Evolutionary conservation across 2,113 vertebrate genomes (phyloP), one percentile per base, ranked within the genome.

Genomic region (Platysternon megacephalum): DNA sequence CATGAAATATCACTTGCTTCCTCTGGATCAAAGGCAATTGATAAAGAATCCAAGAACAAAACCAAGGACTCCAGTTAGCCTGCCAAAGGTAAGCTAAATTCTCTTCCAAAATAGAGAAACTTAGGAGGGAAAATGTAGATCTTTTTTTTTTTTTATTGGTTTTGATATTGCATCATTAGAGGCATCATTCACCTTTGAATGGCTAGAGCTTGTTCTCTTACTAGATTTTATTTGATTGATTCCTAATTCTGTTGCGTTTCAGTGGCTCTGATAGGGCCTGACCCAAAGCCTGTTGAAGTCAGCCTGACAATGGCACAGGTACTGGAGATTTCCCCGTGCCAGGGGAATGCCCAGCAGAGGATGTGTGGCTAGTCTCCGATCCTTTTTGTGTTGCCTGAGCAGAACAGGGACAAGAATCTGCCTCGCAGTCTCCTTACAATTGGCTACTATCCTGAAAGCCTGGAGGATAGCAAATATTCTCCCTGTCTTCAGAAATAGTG

Each of bases 1-100:
- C 19, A 99, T 99, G 99, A 99, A 99, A 97, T 99, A 99, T 68
- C 99, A 99, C 95, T 98, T 99, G 91, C 98, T 99, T 93, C 99
- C 99, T n/a, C 98, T 99, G 84, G 99, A 99, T 97, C 99, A 99
- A 98, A 98, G 99, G 32, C 99, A 99, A 83, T 98, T 99, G 95
- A 99, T 99, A 97, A 99, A 99, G 98, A 99, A 99, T 2, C 99
- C 99, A 93, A 98, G 99, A 94, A 99, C 99, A 14, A 99, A 99
- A 44, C 99, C 99, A 1, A 98, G 99, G 93, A 99, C 99, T 11
- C 99, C 99, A 0, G 98, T 99, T 94, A 99, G 99, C 98, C 98
- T 99, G 93, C 99, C 99, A 39, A 99, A 99, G 99, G 99, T 99
- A 98, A 98, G 97, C 29, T 0, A 22, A 51, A 3, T 56, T 58